phyloP scores from a whole-genome alignment of 1,140 invertebrate genomes.

The Chlorops oryzae region DNA sequence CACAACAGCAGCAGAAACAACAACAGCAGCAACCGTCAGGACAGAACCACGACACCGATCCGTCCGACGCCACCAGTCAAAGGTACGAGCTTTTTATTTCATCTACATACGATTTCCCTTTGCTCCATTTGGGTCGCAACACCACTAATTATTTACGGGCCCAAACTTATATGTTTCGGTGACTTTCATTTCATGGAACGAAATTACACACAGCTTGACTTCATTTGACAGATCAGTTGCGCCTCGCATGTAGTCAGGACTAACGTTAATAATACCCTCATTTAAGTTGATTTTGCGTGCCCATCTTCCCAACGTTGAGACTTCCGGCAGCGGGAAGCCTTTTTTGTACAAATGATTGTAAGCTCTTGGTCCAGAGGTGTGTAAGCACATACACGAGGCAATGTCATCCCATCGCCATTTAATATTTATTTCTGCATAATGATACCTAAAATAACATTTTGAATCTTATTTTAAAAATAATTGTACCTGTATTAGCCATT shows the following conservation, averaged over 20 bases:
- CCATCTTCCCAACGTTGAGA: constrained; percentile 1
- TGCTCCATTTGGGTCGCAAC: no score
- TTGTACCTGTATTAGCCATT: neutral
- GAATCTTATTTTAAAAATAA: no score
- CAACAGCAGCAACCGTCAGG: no score
- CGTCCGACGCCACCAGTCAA: no score
- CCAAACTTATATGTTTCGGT: neutral
- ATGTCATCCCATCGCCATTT: constrained; percentile 7
- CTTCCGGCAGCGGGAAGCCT: neutral
- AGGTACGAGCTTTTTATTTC: no score
- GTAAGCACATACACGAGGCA: neutral
- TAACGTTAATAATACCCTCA: neutral
- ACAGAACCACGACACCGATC: no score
- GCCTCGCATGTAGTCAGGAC: neutral
- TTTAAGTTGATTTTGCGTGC: neutral
- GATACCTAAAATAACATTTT: no score
- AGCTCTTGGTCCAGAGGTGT: constrained; percentile 3
- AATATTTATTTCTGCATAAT: no score
- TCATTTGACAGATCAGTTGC: neutral
- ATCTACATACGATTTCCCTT: no score
- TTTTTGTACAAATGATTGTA: constrained; percentile 7
- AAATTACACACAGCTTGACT: constrained; percentile 1
- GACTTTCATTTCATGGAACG: constrained; percentile 9
- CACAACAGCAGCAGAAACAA: no score
- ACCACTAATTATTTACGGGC: no score